A percentile compares a stretch with the other conserved stretches of the same genome.
phyloP scores from a whole-genome alignment of 1,140 invertebrate genomes.

The Gerris buenoi region DNA sequence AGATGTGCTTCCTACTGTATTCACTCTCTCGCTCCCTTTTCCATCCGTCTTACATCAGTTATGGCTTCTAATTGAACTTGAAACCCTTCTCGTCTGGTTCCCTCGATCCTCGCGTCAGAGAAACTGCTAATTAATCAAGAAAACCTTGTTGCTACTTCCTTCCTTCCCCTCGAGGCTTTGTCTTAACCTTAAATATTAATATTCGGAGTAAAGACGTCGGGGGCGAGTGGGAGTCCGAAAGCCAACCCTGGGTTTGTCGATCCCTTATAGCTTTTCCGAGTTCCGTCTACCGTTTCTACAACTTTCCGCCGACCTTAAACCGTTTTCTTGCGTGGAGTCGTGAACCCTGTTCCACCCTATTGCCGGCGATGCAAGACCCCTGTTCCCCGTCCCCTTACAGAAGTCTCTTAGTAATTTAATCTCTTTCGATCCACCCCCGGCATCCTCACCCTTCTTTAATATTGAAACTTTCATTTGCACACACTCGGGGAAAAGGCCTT shows the following conservation, averaged over 20 bases:
- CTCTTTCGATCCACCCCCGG: neutral
- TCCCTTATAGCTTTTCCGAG: neutral
- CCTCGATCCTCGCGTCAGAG: no score
- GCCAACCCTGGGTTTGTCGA: no score
- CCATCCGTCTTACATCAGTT: conserved; percentile 20
- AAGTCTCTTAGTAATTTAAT: neutral
- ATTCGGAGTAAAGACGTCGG: neutral
- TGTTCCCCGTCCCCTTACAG: neutral
- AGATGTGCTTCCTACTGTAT: no score
- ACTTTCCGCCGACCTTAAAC: conserved; percentile 16
- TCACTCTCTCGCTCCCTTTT: conserved; percentile 7
- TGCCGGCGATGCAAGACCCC: neutral
- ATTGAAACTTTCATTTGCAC: neutral
- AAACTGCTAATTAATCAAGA: conserved; percentile 19
- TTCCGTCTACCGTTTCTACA: neutral
- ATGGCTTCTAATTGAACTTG: conserved; percentile 14
- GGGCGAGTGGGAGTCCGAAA: no score
- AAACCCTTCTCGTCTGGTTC: neutral
- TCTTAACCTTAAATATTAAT: conserved; percentile 18
- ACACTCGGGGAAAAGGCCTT: no score
- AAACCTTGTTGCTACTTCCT: neutral
- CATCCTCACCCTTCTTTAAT: neutral
- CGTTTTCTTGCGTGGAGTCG: no score
- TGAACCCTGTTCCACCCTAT: no score
- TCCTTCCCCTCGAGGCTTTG: conserved; percentile 7